Evolutionary conservation across 2,113 vertebrate genomes (phyloP).

Genomic region (Physeter macrocephalus): DNA sequence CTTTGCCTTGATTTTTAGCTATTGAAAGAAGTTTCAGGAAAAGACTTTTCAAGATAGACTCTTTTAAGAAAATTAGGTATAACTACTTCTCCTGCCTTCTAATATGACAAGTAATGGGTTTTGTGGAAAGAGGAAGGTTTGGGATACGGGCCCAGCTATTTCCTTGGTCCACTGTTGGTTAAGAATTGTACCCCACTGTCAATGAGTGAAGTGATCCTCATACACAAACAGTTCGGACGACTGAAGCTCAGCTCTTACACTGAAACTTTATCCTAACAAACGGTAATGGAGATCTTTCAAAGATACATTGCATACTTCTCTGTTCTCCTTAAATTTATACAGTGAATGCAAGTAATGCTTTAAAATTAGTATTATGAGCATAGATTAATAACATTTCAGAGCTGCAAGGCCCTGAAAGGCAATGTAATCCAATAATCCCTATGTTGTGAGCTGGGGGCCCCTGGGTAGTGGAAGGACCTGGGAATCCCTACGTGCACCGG

Average conservation of each 20-base stretch:
- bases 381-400: not conserved
- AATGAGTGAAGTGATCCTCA: not conserved
- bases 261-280: not conserved
- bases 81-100: not conserved
- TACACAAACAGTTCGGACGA: not conserved
- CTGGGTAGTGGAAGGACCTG: not conserved
- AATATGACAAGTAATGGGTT: not conserved
- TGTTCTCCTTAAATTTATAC: not conserved
- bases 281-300: not conserved
- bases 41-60: not conserved
- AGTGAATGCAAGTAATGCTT: not conserved
- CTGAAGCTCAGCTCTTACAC: not conserved
- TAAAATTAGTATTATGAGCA: slow-evolving; percentile 7
- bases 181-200: not conserved
- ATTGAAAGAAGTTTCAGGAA: slow-evolving; percentile 16
- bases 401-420: not conserved
- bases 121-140: not conserved
- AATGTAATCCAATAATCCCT: not conserved
- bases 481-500: not conserved
- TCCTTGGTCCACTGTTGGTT: not conserved
- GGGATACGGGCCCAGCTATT: not conserved
- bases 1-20: slow-evolving; percentile 38
- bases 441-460: not conserved
- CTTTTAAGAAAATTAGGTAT: not conserved
- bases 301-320: not conserved